Evolutionary conservation across 2,888 invertebrate species (phyloP).

Genomic region (Microplitis deprimator): DNA sequence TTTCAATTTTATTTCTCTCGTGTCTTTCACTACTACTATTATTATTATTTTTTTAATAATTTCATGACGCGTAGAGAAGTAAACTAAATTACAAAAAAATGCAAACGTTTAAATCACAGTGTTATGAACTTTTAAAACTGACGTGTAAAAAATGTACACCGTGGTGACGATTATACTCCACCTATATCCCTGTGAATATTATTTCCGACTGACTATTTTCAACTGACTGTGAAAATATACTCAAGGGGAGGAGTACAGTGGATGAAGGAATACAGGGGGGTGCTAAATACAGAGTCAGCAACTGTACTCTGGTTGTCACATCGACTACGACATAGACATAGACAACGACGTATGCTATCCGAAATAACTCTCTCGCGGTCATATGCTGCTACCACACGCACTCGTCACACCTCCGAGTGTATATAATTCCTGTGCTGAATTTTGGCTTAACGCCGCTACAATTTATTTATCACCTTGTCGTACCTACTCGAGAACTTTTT

Average conservation of each 20-base stretch:
- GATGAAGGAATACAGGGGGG: conserved; percentile 26
- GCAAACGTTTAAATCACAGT: background rate
- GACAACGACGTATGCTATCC: conserved; percentile 40
- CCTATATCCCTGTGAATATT: conserved; percentile 9
- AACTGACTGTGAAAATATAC: conserved; percentile 68
- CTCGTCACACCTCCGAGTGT: conserved; percentile 18
- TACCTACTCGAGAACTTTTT: conserved; percentile 1
- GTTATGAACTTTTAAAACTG: background rate
- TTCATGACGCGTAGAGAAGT: background rate
- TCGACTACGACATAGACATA: conserved; percentile 39
- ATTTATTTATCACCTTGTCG: conserved; percentile 21
- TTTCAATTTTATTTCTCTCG: background rate
- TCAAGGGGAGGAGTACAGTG: conserved; percentile 44
- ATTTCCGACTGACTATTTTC: conserved; percentile 69
- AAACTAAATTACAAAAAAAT: background rate
- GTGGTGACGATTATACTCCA: background rate
- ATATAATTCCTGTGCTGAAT: conserved; percentile 7
- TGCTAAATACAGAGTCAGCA: conserved; percentile 23
- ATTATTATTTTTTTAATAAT: background rate
- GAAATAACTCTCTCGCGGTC: conserved; percentile 51
- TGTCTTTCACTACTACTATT: background rate
- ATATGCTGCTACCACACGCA: conserved; percentile 17
- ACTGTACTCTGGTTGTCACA: conserved; percentile 48
- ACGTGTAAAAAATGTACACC: background rate
- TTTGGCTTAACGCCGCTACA: conserved; percentile 29